phyloP scores from a whole-genome alignment of 2,113 vertebrate species.

The Mustela lutreola region DNA sequence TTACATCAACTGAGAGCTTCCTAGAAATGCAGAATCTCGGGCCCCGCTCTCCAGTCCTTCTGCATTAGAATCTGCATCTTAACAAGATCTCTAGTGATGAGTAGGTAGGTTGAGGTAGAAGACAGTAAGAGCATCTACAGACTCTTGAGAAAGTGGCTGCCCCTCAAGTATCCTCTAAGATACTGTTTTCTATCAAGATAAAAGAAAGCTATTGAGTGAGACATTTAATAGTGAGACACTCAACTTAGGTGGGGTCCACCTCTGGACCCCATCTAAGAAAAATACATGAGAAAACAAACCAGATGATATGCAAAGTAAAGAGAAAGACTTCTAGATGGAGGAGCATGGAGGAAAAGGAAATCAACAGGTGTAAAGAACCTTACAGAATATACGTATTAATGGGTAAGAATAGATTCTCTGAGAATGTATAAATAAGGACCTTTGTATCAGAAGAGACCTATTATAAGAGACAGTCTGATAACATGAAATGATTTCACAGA shows the following conservation, averaged over 20 bases:
- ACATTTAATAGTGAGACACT: background rate
- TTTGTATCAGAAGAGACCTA: background rate
- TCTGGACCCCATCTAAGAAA: background rate
- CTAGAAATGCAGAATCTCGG: background rate
- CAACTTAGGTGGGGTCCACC: too few relatives aligned
- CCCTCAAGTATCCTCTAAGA: background rate
- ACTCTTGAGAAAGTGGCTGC: background rate
- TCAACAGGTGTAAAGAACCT: background rate
- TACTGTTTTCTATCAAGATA: background rate
- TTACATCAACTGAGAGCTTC: background rate
- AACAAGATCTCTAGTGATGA: background rate
- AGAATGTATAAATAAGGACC: background rate
- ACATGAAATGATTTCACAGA: background rate
- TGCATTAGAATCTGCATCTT: background rate
- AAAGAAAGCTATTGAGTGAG: background rate
- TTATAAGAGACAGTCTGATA: background rate
- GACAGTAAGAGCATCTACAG: background rate
- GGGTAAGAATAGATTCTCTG: background rate
- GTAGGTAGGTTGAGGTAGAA: background rate
- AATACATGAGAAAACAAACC: background rate
- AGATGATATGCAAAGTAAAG: background rate
- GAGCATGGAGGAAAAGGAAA: background rate
- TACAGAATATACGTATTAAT: background rate
- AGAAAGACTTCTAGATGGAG: background rate
- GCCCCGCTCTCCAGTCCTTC: background rate